These are phyloP conservation scores for Tryphoninae sp. DNA, from an alignment of 2,888 invertebrate species.

Conservation along the genomic window DNA sequence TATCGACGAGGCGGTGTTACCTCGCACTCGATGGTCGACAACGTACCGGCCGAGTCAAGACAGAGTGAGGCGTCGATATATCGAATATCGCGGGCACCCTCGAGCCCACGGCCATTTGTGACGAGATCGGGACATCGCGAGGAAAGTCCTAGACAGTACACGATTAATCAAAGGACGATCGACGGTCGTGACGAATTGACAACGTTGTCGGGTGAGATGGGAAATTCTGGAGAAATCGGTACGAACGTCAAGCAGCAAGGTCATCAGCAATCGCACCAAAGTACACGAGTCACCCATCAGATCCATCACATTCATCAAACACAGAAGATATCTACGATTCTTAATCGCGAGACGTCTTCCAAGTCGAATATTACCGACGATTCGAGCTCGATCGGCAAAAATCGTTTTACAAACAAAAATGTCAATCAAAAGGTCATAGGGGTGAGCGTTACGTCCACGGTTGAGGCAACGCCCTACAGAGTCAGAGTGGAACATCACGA, in stretches of 20 bases:
- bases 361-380: slow-evolving; percentile 64
- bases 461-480: slow-evolving; percentile 83
- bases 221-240: slow-evolving; percentile 64
- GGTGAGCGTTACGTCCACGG: slow-evolving; percentile 85
- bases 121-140: slow-evolving; percentile 67
- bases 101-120: slow-evolving; percentile 66
- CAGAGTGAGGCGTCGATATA: slow-evolving; percentile 79
- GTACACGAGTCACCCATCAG: slow-evolving; percentile 32
- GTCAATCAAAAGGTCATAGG: slow-evolving; percentile 79
- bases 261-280: slow-evolving; percentile 50
- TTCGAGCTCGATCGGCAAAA: slow-evolving; percentile 40
- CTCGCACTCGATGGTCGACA: slow-evolving; percentile 69
- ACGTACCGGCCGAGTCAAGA: slow-evolving; percentile 76
- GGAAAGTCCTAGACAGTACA: slow-evolving; percentile 75
- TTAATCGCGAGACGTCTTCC: slow-evolving; percentile 32
- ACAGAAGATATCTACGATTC: slow-evolving; percentile 43
- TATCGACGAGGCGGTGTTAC: slow-evolving; percentile 68
- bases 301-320: slow-evolving; percentile 17
- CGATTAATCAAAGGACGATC: slow-evolving; percentile 75
- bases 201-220: slow-evolving; percentile 73
- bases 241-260: slow-evolving; percentile 31
- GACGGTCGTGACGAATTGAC: slow-evolving; percentile 73
- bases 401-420: slow-evolving; percentile 50
- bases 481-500: slow-evolving; percentile 79
- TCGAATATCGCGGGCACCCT: slow-evolving; percentile 78